A percentile compares a stretch with the other conserved stretches of the same genome.
phyloP scores from a whole-genome alignment of 2,888 invertebrate genomes.

The Dasypolia templi region DNA sequence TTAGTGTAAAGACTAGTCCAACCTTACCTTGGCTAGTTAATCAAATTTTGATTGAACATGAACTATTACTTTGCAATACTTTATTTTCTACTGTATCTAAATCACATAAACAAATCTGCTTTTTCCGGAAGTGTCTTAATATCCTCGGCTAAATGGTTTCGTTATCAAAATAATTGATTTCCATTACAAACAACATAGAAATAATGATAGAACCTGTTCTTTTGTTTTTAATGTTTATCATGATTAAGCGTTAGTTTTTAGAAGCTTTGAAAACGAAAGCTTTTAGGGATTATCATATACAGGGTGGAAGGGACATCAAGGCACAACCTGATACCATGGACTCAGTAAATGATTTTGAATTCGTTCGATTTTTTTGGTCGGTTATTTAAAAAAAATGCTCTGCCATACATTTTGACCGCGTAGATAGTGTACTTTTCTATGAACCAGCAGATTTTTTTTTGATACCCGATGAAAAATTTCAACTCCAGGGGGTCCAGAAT shows the following conservation, averaged over 20 bases:
- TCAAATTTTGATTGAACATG: slow-evolving; percentile 1
- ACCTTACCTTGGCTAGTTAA: not conserved
- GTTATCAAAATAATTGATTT: slow-evolving; percentile 5
- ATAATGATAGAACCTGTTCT: not conserved
- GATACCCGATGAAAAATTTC: too few relatives aligned
- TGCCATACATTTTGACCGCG: too few relatives aligned
- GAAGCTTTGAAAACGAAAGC: too few relatives aligned
- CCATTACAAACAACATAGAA: not conserved
- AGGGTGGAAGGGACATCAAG: too few relatives aligned
- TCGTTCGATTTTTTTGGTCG: too few relatives aligned
- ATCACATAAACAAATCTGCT: slow-evolving; percentile 14
- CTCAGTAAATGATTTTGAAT: too few relatives aligned
- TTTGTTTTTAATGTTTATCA: not conserved
- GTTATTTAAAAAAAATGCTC: too few relatives aligned
- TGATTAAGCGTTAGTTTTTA: not conserved
- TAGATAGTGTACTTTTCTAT: too few relatives aligned
- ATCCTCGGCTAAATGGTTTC: not conserved
- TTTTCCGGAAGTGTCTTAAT: not conserved
- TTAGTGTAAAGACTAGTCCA: not conserved
- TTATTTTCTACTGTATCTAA: not conserved
- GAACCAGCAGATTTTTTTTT: too few relatives aligned
- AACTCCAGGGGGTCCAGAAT: too few relatives aligned
- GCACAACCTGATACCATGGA: too few relatives aligned
- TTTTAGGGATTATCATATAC: too few relatives aligned
- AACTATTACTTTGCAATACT: not conserved